phyloP scores from a whole-genome alignment of 2,797 vertebrate species.

The Darevskia nairensis region DNA sequence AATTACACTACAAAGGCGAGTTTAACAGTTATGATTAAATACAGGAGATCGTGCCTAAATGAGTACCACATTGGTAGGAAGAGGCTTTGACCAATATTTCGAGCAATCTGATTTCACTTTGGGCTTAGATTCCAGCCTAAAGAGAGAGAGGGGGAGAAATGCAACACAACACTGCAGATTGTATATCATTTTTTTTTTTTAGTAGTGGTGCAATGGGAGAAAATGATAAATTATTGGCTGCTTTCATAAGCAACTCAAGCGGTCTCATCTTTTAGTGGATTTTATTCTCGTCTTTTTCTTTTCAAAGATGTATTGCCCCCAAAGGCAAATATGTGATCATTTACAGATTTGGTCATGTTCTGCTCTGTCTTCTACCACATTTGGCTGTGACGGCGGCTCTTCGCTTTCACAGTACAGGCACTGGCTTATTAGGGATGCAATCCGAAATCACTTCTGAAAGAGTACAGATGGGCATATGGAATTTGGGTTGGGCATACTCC shows the following conservation, averaged over 20 bases:
- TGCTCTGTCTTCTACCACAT: slow-evolving; percentile 61
- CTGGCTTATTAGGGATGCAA: neutral
- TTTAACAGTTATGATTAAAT: slow-evolving; percentile 65
- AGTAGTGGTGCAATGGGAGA: slow-evolving; percentile 67
- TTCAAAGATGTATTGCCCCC: slow-evolving; percentile 69
- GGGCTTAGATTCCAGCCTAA: slow-evolving; percentile 61
- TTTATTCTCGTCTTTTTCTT: neutral
- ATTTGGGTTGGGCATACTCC: neutral
- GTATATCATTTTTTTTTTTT: slow-evolving; percentile 60
- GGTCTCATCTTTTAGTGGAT: slow-evolving; percentile 66
- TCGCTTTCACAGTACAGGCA: neutral
- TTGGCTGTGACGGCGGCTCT: slow-evolving; percentile 34
- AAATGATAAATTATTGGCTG: slow-evolving; percentile 62
- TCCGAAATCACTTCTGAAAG: neutral
- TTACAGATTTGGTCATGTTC: slow-evolving; percentile 70
- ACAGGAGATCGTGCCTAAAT: slow-evolving; percentile 63
- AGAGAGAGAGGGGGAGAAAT: neutral
- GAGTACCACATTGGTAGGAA: slow-evolving; percentile 68
- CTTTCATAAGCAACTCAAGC: slow-evolving; percentile 58
- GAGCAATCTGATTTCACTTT: slow-evolving; percentile 72
- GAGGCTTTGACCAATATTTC: slow-evolving; percentile 57
- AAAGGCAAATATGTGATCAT: slow-evolving; percentile 73
- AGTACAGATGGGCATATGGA: neutral
- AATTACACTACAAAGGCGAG: slow-evolving; percentile 59
- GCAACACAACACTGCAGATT: slow-evolving; percentile 59